Base-by-base conservation (phyloP, 2,797 vertebrate species). In the Bufotes viridis region DNA sequence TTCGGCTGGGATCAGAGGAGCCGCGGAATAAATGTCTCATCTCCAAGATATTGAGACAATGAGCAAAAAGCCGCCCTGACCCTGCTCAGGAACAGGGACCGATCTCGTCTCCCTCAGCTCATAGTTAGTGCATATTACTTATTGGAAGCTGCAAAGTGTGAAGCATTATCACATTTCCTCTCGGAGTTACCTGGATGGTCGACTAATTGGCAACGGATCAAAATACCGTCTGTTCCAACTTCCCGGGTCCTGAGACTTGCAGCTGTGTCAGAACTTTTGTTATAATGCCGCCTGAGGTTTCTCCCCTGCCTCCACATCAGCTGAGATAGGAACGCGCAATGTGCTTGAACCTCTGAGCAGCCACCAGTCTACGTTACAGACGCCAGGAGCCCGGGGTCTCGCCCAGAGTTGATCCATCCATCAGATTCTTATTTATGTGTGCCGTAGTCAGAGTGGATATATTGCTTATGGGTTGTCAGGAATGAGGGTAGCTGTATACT, bases 141-240 rank as follows among this genome's bases (percentile, higher is more conserved):
- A 24, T 61, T 75, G 49, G 2, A 79, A 58, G 49, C 85, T 57
- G 76, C 42, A 80, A 57, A 58, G 4, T 70, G 63, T 70, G 63
- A 57, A 69, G 51, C 34, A 60, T 80, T 80, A 80, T 42, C 60
- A 20, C 53, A 24, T 81, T n/a, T 72, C 18, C 65, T 7, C 34
- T 24, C 17, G 9, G 63, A 61, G 67, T 80, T 55, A 63, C 87
- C 76, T 81, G 82, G 76, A 85, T 53, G 65, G 75, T 1, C 29
- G 15, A 34, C 42, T 85, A 29, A 8, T 0, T 87, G 91, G 87
- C 86, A 3, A 60, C 26, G 2, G 0, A 9, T 89, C 88, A 70
- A 22, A 87, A 42, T 0, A 0, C 1, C 55, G 88, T 81, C 89
- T 87, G 85, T 7, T 4, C 0, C n/a, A 53, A 72, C 86, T 92